phyloP scores from a whole-genome alignment of 2,888 invertebrate species.

The Plagodis dolabraria region DNA sequence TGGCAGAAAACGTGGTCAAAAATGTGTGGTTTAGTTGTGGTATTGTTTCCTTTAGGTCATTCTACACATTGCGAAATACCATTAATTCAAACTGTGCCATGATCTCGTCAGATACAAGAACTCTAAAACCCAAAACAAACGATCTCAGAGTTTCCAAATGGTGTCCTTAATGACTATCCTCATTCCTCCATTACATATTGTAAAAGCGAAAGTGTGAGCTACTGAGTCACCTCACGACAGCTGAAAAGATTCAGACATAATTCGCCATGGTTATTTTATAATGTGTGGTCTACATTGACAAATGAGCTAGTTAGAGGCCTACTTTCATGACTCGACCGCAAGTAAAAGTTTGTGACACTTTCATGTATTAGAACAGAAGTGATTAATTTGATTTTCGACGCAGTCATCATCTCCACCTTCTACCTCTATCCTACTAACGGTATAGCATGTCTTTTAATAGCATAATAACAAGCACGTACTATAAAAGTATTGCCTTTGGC shows the following conservation, averaged over 20 bases:
- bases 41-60: no score
- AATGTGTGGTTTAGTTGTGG: no score
- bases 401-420: no score
- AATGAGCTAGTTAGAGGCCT: slow-evolving; percentile 2
- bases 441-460: no score
- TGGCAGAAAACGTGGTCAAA: no score
- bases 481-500: no score
- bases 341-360: slow-evolving; percentile 16
- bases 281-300: slow-evolving; percentile 14
- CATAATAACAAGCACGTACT: no score
- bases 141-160: background rate
- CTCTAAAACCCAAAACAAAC: background rate
- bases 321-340: slow-evolving; percentile 2
- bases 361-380: background rate
- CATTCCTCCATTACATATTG: slow-evolving; percentile 1
- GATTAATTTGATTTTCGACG: no score
- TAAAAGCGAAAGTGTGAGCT: slow-evolving; percentile 21
- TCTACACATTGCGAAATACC: no score
- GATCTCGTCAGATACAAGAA: background rate
- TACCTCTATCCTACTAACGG: no score
- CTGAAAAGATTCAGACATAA: slow-evolving; percentile 9
- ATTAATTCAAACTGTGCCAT: no score
- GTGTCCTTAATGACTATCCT: slow-evolving; percentile 16
- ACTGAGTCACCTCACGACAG: slow-evolving; percentile 3
- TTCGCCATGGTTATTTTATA: slow-evolving; percentile 3